Evolutionary conservation across 2,113 vertebrate genomes (phyloP).

Genomic region (Forbesichthys papilliferus): DNA sequence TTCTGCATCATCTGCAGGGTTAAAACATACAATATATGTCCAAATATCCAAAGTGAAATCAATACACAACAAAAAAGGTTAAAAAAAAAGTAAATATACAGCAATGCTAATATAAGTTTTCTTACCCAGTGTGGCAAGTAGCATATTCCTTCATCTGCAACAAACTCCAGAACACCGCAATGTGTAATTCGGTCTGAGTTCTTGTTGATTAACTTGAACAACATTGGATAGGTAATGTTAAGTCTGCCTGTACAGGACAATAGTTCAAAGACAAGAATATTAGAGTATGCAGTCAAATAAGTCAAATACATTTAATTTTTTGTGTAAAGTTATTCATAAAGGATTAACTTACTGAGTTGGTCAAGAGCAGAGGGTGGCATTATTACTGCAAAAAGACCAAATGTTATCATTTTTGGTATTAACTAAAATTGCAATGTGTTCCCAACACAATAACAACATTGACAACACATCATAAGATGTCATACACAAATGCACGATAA

Average conservation of each 20-base stretch:
- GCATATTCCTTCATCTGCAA: conserved; percentile 97
- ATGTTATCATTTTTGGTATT: too few species aligned
- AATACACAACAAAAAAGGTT: background rate
- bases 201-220: conserved; percentile 98
- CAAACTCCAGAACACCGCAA: conserved; percentile 96
- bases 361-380: conserved; percentile 98
- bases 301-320: background rate
- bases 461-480: too few species aligned
- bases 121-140: conserved; percentile 98
- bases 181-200: conserved; percentile 97
- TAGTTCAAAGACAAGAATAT: background rate
- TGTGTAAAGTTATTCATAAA: background rate
- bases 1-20: conserved; percentile 98
- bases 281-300: background rate
- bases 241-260: conserved; percentile 82
- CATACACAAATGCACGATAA: too few species aligned
- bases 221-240: conserved; percentile 98
- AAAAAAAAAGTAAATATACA: background rate
- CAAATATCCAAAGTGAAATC: too few species aligned
- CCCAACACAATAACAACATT: too few species aligned
- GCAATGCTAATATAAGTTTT: background rate
- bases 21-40: background rate
- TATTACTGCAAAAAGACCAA: conserved; percentile 83
- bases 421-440: too few species aligned
- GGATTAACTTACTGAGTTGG: conserved; percentile 92